phyloP scores from a whole-genome alignment of 2,113 vertebrate genomes.

The Brachyistius frenatus region DNA sequence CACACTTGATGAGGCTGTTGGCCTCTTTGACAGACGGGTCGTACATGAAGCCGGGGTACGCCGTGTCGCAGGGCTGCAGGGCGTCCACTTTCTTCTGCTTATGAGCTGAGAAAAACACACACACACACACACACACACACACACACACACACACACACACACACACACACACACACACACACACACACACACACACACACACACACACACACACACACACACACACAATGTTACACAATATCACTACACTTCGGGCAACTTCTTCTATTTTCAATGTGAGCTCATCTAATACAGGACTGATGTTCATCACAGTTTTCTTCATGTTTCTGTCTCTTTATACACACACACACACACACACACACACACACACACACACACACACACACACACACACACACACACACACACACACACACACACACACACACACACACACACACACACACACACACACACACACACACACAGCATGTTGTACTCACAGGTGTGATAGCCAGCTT shows the following conservation, averaged over 20 bases:
- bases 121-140: slow-evolving; percentile 20
- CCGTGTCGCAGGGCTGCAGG: slow-evolving; percentile 92
- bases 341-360: not conserved
- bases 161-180: slow-evolving; percentile 11
- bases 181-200: slow-evolving; percentile 17
- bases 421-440: not conserved
- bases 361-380: not conserved
- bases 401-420: slow-evolving; percentile 15
- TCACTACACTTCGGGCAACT: not conserved
- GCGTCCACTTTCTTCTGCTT: slow-evolving; percentile 90
- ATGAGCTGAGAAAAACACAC: slow-evolving; percentile 84
- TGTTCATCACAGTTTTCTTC: not conserved
- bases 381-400: slow-evolving; percentile 15
- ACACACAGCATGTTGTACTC: slow-evolving; percentile 58
- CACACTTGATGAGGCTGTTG: slow-evolving; percentile 92
- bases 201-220: slow-evolving; percentile 7
- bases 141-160: slow-evolving; percentile 13
- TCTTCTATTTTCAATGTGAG: not conserved
- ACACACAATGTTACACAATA: not conserved
- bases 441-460: not conserved
- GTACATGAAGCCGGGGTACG: slow-evolving; percentile 91
- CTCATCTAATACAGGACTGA: not conserved
- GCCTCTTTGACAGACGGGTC: slow-evolving; percentile 89
- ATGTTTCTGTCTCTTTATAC: not conserved
- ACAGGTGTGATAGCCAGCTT: slow-evolving; percentile 84